These are phyloP conservation scores for Equus przewalskii DNA, from an alignment of 2,113 vertebrate species.

Conservation along the genomic window DNA sequence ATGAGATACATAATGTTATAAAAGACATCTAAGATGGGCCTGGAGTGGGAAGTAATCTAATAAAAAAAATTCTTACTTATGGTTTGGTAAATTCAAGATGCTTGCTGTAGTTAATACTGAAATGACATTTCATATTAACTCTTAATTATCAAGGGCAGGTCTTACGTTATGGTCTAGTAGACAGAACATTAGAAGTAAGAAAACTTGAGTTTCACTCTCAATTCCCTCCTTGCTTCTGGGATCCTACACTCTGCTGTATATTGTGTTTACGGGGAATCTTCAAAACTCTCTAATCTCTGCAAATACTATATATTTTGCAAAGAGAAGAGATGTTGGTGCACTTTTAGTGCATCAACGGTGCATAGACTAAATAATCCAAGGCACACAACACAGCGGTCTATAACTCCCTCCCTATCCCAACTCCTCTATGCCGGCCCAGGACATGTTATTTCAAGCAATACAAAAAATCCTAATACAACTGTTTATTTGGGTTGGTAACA, in stretches of 20 bases:
- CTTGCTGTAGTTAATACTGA: not conserved
- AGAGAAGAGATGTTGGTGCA: not conserved
- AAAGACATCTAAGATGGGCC: not conserved
- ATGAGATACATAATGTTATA: not conserved
- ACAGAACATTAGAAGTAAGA: not conserved
- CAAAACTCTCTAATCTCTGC: not conserved
- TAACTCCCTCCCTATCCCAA: not conserved
- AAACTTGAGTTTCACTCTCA: conserved; percentile 1
- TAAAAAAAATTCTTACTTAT: not conserved
- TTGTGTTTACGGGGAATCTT: not conserved
- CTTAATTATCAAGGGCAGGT: not conserved
- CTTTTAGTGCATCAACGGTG: not conserved
- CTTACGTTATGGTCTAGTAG: not conserved
- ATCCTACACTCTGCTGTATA: not conserved
- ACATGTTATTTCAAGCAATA: not conserved
- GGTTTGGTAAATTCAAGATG: not conserved
- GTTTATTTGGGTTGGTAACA: not conserved
- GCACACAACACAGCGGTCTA: not conserved
- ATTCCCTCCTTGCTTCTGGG: not conserved
- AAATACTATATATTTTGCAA: not conserved
- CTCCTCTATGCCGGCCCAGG: not conserved
- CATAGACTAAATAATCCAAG: not conserved
- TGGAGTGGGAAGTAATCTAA: not conserved
- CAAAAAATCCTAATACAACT: not conserved
- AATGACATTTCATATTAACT: not conserved